Evolutionary conservation across 2,797 vertebrate genomes (phyloP).

Genomic region (Pyrrhura leucotis): DNA sequence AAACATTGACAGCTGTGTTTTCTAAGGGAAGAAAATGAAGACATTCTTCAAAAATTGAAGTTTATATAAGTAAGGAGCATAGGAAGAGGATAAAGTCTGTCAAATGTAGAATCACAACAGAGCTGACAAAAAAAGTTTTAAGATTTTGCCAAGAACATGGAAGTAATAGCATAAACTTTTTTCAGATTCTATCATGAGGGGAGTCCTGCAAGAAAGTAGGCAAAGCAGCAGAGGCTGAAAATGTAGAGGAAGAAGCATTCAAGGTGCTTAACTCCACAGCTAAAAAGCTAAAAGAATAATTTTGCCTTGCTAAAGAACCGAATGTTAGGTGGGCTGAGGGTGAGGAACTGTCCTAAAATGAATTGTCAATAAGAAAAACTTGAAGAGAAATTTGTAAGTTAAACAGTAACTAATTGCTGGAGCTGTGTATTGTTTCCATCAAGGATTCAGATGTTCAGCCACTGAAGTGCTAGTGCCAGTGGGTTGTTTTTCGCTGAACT

Average conservation of each 20-base stretch:
- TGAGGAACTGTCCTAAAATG: background rate
- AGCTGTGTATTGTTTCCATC: background rate
- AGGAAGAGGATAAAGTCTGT: background rate
- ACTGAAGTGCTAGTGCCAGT: background rate
- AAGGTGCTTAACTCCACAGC: background rate
- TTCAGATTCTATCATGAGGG: background rate
- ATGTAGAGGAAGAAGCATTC: background rate
- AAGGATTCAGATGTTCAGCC: background rate
- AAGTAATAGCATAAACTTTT: background rate
- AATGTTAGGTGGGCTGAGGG: background rate
- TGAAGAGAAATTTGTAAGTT: background rate
- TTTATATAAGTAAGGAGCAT: background rate
- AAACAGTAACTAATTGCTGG: background rate
- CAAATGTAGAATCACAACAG: background rate
- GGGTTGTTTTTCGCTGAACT: background rate
- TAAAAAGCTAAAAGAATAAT: background rate
- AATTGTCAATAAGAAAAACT: background rate
- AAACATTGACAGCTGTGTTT: background rate
- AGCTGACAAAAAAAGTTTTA: background rate
- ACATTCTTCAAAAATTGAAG: background rate
- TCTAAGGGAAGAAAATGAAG: background rate
- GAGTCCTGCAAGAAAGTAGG: background rate
- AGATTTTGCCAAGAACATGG: background rate
- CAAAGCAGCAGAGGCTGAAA: background rate
- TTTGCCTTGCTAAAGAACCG: background rate